phyloP scores from a whole-genome alignment of 2,797 vertebrate genomes.

The Hirundo rustica region DNA sequence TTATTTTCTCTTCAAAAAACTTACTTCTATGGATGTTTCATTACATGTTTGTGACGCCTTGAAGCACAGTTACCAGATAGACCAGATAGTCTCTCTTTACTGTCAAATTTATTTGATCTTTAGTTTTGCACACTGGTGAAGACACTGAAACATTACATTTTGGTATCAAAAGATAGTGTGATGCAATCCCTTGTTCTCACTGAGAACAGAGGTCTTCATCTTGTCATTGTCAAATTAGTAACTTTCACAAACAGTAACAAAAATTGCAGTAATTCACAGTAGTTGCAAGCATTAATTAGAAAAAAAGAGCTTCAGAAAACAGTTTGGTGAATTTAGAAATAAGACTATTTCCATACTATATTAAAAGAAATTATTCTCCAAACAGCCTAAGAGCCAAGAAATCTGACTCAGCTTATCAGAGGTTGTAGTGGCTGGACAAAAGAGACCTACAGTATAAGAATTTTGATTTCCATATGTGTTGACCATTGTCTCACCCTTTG shows the following conservation, averaged over 20 bases:
- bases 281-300: neutral
- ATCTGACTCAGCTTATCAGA: neutral
- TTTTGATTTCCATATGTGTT: neutral
- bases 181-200: neutral
- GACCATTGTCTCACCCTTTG: neutral
- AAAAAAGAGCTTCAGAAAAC: neutral
- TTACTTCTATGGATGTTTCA: neutral
- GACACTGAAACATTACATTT: neutral
- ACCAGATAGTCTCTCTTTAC: neutral
- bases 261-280: neutral
- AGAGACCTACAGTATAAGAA: neutral
- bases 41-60: neutral
- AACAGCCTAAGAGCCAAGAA: neutral
- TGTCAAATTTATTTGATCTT: neutral
- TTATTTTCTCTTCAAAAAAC: neutral
- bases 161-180: neutral
- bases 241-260: neutral
- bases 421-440: accelerated
- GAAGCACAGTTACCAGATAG: neutral
- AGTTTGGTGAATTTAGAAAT: neutral
- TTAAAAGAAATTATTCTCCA: neutral
- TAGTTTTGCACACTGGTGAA: neutral
- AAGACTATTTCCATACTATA: neutral
- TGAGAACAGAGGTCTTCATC: neutral
- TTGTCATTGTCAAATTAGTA: neutral